phyloP scores from a whole-genome alignment of 2,113 vertebrate genomes.

The Vombatus ursinus region DNA sequence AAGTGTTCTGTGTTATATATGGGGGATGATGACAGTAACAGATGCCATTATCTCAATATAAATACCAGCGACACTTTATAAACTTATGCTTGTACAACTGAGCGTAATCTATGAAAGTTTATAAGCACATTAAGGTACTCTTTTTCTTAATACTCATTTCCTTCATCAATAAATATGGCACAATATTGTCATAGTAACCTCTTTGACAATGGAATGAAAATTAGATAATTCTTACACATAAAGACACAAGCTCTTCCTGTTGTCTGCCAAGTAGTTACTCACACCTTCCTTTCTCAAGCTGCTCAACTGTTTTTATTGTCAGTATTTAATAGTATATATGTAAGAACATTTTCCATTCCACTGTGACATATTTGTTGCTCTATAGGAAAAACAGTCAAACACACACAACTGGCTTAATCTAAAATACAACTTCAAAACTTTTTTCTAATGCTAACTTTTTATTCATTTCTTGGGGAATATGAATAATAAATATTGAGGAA shows the following conservation, averaged over 20 bases:
- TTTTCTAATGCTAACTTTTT: not conserved
- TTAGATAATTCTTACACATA: not conserved
- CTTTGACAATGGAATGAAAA: not conserved
- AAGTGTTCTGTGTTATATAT: slow-evolving; percentile 7
- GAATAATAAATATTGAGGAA: not conserved
- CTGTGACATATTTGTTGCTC: not conserved
- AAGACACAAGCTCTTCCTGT: not conserved
- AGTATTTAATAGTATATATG: not conserved
- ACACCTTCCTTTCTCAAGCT: not conserved
- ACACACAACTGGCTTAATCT: not conserved
- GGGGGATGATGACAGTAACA: slow-evolving; percentile 24
- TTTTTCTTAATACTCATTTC: fast-evolving
- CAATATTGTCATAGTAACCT: not conserved
- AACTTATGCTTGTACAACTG: slow-evolving; percentile 64
- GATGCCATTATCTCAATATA: slow-evolving; percentile 50
- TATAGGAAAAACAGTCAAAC: not conserved
- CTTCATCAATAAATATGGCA: not conserved
- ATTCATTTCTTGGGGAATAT: not conserved
- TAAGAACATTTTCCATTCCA: not conserved
- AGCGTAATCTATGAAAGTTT: not conserved
- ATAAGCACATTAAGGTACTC: slow-evolving; percentile 43
- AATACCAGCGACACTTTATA: slow-evolving; percentile 49
- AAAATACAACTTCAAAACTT: not conserved
- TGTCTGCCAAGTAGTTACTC: not conserved
- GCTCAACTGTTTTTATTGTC: not conserved